A percentile compares a stretch with the other conserved stretches of the same genome.
phyloP scores from a whole-genome alignment of 2,113 vertebrate species.

The Rhagologus leucostigma region DNA sequence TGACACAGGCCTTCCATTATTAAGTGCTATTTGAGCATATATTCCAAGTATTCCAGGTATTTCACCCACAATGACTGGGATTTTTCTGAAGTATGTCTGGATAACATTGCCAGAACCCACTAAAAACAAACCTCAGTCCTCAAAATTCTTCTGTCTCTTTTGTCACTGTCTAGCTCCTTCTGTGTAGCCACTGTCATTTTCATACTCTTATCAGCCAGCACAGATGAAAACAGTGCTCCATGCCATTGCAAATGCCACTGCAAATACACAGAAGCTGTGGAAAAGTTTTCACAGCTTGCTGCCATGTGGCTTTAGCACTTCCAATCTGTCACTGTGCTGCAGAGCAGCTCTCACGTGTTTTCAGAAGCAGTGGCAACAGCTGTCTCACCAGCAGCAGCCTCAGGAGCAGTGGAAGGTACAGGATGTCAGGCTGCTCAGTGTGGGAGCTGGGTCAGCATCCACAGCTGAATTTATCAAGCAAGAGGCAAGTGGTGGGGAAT shows the following conservation, averaged over 20 bases:
- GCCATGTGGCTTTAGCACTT: constrained; percentile 7
- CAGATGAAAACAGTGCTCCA: neutral
- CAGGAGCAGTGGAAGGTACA: neutral
- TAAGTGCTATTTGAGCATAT: neutral
- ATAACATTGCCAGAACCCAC: neutral
- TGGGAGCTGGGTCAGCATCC: neutral
- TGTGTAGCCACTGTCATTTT: neutral
- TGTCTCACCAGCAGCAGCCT: neutral
- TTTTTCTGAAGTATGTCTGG: neutral
- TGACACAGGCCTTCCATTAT: neutral
- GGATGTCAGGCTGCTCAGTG: neutral
- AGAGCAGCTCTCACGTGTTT: neutral
- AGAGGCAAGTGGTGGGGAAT: neutral
- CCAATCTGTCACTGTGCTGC: neutral
- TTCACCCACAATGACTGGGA: neutral
- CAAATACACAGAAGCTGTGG: constrained; percentile 8
- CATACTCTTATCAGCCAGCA: neutral
- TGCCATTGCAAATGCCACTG: neutral
- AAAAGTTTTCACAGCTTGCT: constrained; percentile 34
- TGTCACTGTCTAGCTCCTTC: neutral
- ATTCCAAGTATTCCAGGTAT: neutral
- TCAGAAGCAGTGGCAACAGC: neutral
- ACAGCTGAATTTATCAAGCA: neutral
- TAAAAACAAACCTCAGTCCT: neutral
- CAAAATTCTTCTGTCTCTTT: neutral